Base-by-base conservation (phyloP, 2,888 invertebrate genomes). In the Aspidapion aeneum region DNA sequence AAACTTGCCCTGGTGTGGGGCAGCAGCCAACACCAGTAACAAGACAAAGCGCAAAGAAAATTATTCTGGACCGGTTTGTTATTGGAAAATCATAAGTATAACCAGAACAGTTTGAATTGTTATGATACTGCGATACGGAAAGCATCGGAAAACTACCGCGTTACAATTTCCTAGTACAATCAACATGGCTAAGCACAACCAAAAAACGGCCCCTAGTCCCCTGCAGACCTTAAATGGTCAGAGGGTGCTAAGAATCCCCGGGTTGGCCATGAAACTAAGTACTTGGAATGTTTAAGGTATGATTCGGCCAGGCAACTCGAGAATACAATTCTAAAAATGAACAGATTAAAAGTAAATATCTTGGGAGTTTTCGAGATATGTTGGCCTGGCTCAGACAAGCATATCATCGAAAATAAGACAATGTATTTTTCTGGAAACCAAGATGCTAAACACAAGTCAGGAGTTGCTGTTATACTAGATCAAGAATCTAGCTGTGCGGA, bases 181-280 rank as follows among this genome's bases (percentile, higher is more conserved):
- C n/a, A n/a, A n/a, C n/a, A n/a, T n/a, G n/a, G 19, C 5, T n/a
- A 52, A 52, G 19, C 18, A 52, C 3, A 52, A 5, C 35, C 12
- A 9, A 9, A 17, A 5, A 52, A 52, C 3, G 17, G 57, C 57
- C 57, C 57, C 22, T 17, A 57, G 57, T 57, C 57, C 57, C 57
- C 57, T 21, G 57, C 57, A 48, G 57, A 17, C 52, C 18, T 64
- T 64, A 62, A 35, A 58, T 64, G 61, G 48, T 2, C 61, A 62
- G 52, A 62, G 62, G 64, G 61, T 64, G 61, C 64, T n/a, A 64
- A 63, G 61, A 56, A 56, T 56, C 56, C 56, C 21, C 56, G 56
- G 20, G 56, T 18, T 48, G n/a, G n/a, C 49, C 18, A 54, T 54
- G 18, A 16, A 18, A n/a, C n/a, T n/a, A n/a, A n/a, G n/a, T n/a